phyloP scores from a whole-genome alignment of 2,113 vertebrate species.

The Cochlearius cochlearius region DNA sequence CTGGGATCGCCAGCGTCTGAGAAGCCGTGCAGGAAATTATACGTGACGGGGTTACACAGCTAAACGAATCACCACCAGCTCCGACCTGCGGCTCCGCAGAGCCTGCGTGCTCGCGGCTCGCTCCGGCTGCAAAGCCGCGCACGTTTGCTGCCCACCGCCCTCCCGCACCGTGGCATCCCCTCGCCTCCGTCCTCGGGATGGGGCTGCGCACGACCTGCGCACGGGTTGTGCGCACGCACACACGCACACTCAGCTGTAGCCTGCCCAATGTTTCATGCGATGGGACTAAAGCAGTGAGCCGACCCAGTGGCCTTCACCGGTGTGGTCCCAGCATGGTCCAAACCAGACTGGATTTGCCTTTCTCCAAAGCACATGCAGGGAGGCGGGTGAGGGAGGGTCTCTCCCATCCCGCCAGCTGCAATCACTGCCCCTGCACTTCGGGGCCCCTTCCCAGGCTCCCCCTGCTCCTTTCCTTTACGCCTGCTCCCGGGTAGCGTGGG shows the following conservation, averaged over 20 bases:
- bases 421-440: fast-evolving
- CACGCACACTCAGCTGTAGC: fast-evolving
- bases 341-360: background rate
- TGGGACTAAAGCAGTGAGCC: fast-evolving
- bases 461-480: fast-evolving
- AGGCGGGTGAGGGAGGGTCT: background rate
- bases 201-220: background rate
- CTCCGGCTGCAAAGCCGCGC: background rate
- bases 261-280: fast-evolving
- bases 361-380: background rate
- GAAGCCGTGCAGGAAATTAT: slow-evolving; percentile 17
- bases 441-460: background rate
- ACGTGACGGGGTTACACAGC: background rate
- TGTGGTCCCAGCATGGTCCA: background rate
- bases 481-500: fast-evolving
- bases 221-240: background rate
- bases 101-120: background rate
- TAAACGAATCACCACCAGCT: slow-evolving; percentile 1
- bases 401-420: background rate
- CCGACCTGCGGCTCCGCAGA: background rate
- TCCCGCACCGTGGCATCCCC: fast-evolving
- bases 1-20: background rate
- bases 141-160: background rate
- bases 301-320: fast-evolving
- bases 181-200: background rate